Evolutionary conservation across 2,888 invertebrate genomes (phyloP), one percentile per base, ranked within the genome.

Genomic region (Pinctada fucata): DNA sequence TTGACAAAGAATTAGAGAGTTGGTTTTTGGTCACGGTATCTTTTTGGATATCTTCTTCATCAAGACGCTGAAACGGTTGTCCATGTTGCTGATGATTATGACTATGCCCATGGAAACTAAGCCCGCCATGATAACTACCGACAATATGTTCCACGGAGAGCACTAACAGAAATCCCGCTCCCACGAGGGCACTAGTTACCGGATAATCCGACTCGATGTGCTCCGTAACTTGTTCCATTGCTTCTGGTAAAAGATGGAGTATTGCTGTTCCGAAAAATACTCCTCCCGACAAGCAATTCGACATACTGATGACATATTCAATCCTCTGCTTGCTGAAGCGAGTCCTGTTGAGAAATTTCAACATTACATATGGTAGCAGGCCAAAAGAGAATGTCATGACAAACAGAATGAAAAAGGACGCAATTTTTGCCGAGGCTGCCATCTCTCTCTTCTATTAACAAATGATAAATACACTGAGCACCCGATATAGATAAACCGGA

Each of bases 231-330:
- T 45, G 13, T 4, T 72, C 64, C 45, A 47, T 58, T 8, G 72
- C 16, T 13, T 72, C 72, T 10, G 72, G 52, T n/a, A 72, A 31
- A 13, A 72, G 58, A 58, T 72, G 72, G n/a, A 72, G 45, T 58
- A 72, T 52, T 31, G 72, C 72, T 4, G 72, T 72, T 6, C 58
- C 72, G 13, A 72, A 58, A 58, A 72, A 72, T 10, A 72, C 72
- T 4, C 72, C 72, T 8, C 72, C 72, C 3, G 72, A 51, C n/a
- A 72, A 72, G 58, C 72, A 72, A 31, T 72, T 72, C 13, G 52
- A 47, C 13, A 52, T 47, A 58, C 72, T 72, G 13, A 72, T 72
- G 52, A 72, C 58, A 10, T 6, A 52, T 13, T 72, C 52, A 3
- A 58, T 72, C 16, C 58, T 51, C 52, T 6, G 8, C 52, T 49